Base-by-base conservation (phyloP, 2,888 invertebrate species). In the Mythimna pallens region DNA sequence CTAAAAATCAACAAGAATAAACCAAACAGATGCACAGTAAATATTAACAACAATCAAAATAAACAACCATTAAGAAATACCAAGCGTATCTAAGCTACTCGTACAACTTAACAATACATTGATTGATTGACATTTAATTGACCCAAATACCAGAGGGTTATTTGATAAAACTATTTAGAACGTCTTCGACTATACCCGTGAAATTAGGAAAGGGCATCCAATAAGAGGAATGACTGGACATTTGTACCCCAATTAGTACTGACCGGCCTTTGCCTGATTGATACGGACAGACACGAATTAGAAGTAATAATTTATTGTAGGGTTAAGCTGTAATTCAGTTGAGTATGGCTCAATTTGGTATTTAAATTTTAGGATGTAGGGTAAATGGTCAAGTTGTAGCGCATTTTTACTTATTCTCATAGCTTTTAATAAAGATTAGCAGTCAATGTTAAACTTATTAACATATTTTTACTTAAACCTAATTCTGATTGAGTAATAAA, bases 161-260 rank as follows among this genome's bases (percentile, higher is more conserved):
- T 67, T 75, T 64, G 77, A 81, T 80, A 78, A 81, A 79, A 76
- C 73, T 70, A 71, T 74, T 83, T 77, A 74, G 84, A 73, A 20
- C 70, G 70, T 77, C 76, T 77, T 78, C 70, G 69, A 57, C 73
- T 73, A 64, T 70, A 70, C 81, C 85, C 84, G 76, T 76, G 84
- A 87, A 89, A 91, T 89, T 88, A 90, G 88, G 82, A 74, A 81
- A 80, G 85, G 87, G 81, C 80, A 78, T 78, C 84, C 89, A 90
- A 91, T 91, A 89, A 88, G 89, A 89, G 83, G 86, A 87, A 90
- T 90, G 91, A 90, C 90, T 88, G 86, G 86, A 84, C 88, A 88
- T 88, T 89, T 86, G 86, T 86, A 80, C 87, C 82, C 78, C 86
- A 88, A 89, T 89, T 89, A 89, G 83, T 75, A 76, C 71, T 81